These are phyloP conservation scores for Cephus sareptanus DNA, from an alignment of 2,888 invertebrate genomes.

Conservation along the genomic window DNA sequence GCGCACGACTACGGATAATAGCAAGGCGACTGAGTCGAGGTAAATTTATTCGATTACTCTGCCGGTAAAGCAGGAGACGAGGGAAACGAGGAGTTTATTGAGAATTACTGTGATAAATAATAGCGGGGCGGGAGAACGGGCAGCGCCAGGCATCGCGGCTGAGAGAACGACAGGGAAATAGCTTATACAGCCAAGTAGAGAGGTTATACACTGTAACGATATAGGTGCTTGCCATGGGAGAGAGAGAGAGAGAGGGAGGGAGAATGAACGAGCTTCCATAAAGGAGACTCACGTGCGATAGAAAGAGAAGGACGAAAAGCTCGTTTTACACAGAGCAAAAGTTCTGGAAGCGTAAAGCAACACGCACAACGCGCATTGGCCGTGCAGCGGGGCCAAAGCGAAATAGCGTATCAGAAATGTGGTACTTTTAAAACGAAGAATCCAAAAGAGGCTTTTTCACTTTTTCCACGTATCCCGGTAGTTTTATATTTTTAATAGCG, in stretches of 20 bases:
- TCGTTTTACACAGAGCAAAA: too few species aligned
- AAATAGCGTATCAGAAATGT: background rate
- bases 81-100: constrained; percentile 55
- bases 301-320: too few species aligned
- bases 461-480: too few species aligned
- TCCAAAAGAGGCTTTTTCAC: background rate
- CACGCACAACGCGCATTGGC: too few species aligned
- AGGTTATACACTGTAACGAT: too few species aligned
- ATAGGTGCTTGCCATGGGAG: background rate
- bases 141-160: constrained; percentile 1
- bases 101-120: constrained; percentile 60
- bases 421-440: background rate
- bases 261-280: constrained; percentile 6
- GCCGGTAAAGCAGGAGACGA: constrained; percentile 41
- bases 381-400: background rate
- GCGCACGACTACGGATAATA: too few species aligned
- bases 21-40: constrained; percentile 30
- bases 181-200: constrained; percentile 21
- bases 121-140: constrained; percentile 41
- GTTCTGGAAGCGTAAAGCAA: too few species aligned
- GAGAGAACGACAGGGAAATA: constrained; percentile 39
- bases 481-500: too few species aligned
- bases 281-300: too few species aligned
- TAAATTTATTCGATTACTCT: constrained; percentile 53
- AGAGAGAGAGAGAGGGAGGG: constrained; percentile 16